phyloP scores from a whole-genome alignment of 2,113 vertebrate genomes.

The Progne subis region DNA sequence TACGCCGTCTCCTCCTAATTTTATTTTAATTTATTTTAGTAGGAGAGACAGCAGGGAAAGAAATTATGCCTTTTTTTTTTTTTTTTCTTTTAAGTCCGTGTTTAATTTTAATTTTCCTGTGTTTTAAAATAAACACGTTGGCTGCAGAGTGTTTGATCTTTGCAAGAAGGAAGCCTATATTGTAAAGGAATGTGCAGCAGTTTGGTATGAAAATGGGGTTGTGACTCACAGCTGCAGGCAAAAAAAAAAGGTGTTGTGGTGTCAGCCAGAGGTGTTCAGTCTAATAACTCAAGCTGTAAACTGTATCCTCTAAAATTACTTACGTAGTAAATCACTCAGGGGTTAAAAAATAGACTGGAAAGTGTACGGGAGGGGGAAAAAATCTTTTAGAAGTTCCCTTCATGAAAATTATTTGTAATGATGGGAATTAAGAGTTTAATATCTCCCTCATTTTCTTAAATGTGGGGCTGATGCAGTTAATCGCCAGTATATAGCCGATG shows the following conservation, averaged over 20 bases:
- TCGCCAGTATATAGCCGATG: not conserved
- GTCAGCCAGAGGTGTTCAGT: conserved; percentile 82
- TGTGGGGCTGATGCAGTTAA: conserved; percentile 32
- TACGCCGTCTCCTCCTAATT: conserved; percentile 2
- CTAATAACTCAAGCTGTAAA: conserved; percentile 83
- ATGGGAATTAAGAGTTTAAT: conserved; percentile 57
- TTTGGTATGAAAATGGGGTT: conserved; percentile 75
- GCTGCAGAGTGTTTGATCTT: conserved; percentile 75
- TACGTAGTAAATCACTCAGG: conserved; percentile 76
- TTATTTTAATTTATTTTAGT: conserved; percentile 37
- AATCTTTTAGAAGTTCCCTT: conserved; percentile 34
- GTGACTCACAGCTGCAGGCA: conserved; percentile 80
- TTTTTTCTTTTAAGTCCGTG: conserved; percentile 40
- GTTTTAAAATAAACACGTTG: conserved; percentile 76
- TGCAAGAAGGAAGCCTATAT: conserved; percentile 75
- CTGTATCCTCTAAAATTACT: conserved; percentile 81
- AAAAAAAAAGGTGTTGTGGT: conserved; percentile 74
- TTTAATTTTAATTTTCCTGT: conserved; percentile 78
- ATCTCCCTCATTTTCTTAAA: conserved; percentile 33
- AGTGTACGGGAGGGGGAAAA: conserved; percentile 21
- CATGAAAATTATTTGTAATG: conserved; percentile 57
- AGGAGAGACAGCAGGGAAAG: not conserved
- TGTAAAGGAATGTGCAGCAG: conserved; percentile 76
- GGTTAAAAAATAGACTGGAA: conserved; percentile 68
- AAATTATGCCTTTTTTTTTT: conserved; percentile 51